phyloP scores from a whole-genome alignment of 1,140 invertebrate species.

The Drepana arcuata region DNA sequence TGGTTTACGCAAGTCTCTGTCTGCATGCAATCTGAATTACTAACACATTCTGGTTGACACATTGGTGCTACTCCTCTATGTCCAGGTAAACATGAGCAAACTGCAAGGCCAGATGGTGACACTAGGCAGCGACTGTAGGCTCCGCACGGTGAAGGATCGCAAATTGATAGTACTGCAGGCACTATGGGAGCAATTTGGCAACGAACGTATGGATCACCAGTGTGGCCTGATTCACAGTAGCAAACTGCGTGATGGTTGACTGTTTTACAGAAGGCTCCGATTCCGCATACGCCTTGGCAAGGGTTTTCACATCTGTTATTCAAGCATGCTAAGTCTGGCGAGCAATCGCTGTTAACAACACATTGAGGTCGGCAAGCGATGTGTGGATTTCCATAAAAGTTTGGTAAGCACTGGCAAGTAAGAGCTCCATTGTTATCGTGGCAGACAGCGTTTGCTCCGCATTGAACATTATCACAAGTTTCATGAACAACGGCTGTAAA shows the following conservation, averaged over 20 bases:
- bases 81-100: slow-evolving; percentile 85
- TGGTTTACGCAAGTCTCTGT: slow-evolving; percentile 84
- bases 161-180: slow-evolving; percentile 70
- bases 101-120: slow-evolving; percentile 79
- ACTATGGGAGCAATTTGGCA: slow-evolving; percentile 74
- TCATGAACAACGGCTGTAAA: slow-evolving; percentile 70
- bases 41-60: slow-evolving; percentile 86
- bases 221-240: slow-evolving; percentile 79
- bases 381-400: slow-evolving; percentile 82
- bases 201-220: slow-evolving; percentile 84
- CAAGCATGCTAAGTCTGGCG: slow-evolving; percentile 78
- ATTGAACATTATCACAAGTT: slow-evolving; percentile 79
- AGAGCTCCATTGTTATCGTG: slow-evolving; percentile 72
- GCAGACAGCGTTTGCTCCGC: slow-evolving; percentile 84
- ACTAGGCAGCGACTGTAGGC: slow-evolving; percentile 83
- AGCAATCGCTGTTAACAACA: slow-evolving; percentile 84
- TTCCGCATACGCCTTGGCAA: slow-evolving; percentile 83
- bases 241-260: slow-evolving; percentile 86
- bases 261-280: slow-evolving; percentile 81
- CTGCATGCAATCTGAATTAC: slow-evolving; percentile 84
- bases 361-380: slow-evolving; percentile 84
- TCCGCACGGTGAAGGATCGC: slow-evolving; percentile 85
- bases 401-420: slow-evolving; percentile 77
- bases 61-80: slow-evolving; percentile 84
- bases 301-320: slow-evolving; percentile 88